A percentile compares a stretch with the other conserved stretches of the same genome.
phyloP scores from a whole-genome alignment of 2,797 vertebrate species.

The Fringilla coelebs region DNA sequence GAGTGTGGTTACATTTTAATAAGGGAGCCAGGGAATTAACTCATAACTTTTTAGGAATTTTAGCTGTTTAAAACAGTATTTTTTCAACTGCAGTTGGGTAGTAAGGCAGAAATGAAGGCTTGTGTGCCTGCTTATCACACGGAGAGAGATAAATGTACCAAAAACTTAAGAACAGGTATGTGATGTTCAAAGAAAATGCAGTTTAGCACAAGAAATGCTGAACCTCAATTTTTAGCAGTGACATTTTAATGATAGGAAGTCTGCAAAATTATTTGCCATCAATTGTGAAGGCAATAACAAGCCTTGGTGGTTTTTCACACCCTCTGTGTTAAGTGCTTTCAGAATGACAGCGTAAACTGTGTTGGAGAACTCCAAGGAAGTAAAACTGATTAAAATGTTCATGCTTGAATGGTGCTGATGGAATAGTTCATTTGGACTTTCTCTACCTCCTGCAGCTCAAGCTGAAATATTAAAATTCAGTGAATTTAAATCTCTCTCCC shows the following conservation, averaged over 20 bases:
- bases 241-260: conserved; percentile 87
- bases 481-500: conserved; percentile 85
- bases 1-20: conserved; percentile 50
- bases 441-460: conserved; percentile 86
- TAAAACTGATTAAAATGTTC: conserved; percentile 90
- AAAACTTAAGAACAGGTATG: conserved; percentile 73
- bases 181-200: conserved; percentile 70
- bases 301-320: conserved; percentile 87
- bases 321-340: conserved; percentile 88
- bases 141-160: conserved; percentile 26
- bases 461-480: conserved; percentile 89
- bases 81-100: not conserved
- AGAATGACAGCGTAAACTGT: conserved; percentile 87
- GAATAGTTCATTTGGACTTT: conserved; percentile 89
- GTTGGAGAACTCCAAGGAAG: conserved; percentile 87
- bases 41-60: conserved; percentile 42
- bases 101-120: conserved; percentile 26
- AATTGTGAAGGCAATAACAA: conserved; percentile 88
- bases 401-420: conserved; percentile 87
- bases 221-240: conserved; percentile 83
- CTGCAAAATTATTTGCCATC: conserved; percentile 87
- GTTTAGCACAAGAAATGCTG: conserved; percentile 80
- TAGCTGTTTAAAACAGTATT: not conserved
- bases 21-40: conserved; percentile 27
- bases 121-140: conserved; percentile 37